Evolutionary conservation across 2,888 invertebrate genomes (phyloP).

Genomic region (Sthenelais limicola): DNA sequence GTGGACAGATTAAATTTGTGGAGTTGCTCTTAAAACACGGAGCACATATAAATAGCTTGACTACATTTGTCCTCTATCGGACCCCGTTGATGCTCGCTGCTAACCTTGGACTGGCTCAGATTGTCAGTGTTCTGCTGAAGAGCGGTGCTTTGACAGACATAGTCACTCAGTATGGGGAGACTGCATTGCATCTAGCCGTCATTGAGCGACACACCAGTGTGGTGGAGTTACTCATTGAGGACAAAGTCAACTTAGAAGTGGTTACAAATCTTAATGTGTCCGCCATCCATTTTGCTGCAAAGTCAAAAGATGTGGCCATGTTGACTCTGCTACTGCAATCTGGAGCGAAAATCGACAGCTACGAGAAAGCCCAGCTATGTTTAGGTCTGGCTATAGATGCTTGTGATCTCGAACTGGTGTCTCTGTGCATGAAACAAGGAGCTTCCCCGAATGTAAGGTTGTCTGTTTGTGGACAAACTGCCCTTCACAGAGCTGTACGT

Average conservation of each 20-base stretch:
- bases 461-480: slow-evolving; percentile 24
- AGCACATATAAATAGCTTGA: slow-evolving; percentile 9
- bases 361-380: slow-evolving; percentile 28
- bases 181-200: slow-evolving; percentile 16
- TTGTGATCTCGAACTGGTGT: not conserved
- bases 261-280: not conserved
- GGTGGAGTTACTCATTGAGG: not conserved
- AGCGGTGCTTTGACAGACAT: slow-evolving; percentile 8
- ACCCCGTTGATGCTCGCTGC: slow-evolving; percentile 17
- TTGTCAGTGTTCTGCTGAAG: not conserved
- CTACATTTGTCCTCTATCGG: slow-evolving; percentile 19
- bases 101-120: not conserved
- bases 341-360: not conserved
- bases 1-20: not conserved
- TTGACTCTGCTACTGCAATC: slow-evolving; percentile 11
- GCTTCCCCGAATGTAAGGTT: slow-evolving; percentile 8
- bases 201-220: not conserved
- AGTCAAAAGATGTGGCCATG: slow-evolving; percentile 23
- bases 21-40: not conserved
- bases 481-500: slow-evolving; percentile 18
- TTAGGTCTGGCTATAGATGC: slow-evolving; percentile 12
- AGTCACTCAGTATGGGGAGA: slow-evolving; percentile 10
- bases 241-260: not conserved
- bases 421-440: slow-evolving; percentile 14
- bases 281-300: slow-evolving; percentile 18